These are phyloP conservation scores for Steinernema hermaphroditum DNA, from an alignment of 2,888 invertebrate species.

Conservation along the genomic window DNA sequence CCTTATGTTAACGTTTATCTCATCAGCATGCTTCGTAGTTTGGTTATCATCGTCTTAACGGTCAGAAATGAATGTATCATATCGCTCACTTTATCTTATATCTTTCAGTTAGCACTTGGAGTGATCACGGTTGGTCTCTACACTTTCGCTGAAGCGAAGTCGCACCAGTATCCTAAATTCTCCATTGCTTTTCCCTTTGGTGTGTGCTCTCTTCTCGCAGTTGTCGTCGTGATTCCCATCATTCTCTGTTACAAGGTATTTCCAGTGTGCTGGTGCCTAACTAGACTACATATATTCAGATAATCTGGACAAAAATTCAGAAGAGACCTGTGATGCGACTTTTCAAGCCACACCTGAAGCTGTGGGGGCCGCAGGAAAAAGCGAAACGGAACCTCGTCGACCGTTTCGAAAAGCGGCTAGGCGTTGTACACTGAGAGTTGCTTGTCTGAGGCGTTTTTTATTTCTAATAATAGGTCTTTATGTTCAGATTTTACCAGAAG, in stretches of 20 bases:
- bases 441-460: too few species aligned
- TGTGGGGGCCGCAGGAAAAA: conserved; percentile 1
- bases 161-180: too few species aligned
- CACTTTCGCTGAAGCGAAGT: too few species aligned
- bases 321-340: background rate
- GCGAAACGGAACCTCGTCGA: background rate
- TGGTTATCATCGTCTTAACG: background rate
- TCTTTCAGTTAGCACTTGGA: background rate
- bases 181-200: background rate
- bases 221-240: background rate
- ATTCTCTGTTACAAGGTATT: conserved; percentile 1
- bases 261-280: background rate
- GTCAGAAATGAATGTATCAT: too few species aligned
- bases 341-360: conserved; percentile 10
- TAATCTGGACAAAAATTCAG: background rate
- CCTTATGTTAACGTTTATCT: background rate
- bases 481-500: too few species aligned
- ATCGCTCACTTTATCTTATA: too few species aligned
- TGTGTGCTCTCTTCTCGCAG: background rate
- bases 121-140: background rate
- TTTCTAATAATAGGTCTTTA: too few species aligned
- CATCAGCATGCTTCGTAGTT: background rate
- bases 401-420: background rate
- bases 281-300: background rate
- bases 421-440: background rate